These are phyloP conservation scores for Eledona agricola DNA, from an alignment of 2,888 invertebrate genomes.

Conservation along the genomic window DNA sequence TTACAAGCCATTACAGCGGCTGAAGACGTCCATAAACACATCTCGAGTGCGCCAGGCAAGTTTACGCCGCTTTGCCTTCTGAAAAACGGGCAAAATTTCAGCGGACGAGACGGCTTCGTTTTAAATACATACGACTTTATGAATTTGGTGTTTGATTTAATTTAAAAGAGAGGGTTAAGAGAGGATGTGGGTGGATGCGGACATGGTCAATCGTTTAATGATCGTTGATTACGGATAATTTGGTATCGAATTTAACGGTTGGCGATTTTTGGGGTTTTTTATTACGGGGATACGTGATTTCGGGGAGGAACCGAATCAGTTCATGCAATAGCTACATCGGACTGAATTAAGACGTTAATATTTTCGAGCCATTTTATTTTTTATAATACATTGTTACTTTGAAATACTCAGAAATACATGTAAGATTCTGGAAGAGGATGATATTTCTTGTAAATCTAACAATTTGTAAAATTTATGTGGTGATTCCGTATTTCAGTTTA, in stretches of 20 bases:
- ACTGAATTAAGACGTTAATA: slow-evolving; percentile 7
- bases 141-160: slow-evolving; percentile 46
- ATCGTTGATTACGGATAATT: slow-evolving; percentile 30
- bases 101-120: slow-evolving; percentile 32
- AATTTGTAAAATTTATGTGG: too few species aligned
- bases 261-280: slow-evolving; percentile 25
- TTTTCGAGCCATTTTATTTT: too few species aligned
- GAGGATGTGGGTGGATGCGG: slow-evolving; percentile 27
- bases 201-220: slow-evolving; percentile 12
- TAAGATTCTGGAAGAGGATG: too few species aligned
- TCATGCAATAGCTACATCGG: background rate
- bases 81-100: background rate
- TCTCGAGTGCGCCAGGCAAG: slow-evolving; percentile 41
- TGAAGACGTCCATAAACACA: slow-evolving; percentile 47
- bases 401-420: too few species aligned
- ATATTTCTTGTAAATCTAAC: too few species aligned
- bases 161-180: slow-evolving; percentile 19
- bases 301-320: slow-evolving; percentile 11
- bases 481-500: too few species aligned
- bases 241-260: slow-evolving; percentile 19
- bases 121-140: slow-evolving; percentile 43
- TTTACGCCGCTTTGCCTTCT: slow-evolving; percentile 5
- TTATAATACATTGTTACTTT: too few species aligned
- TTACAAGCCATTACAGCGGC: slow-evolving; percentile 53
- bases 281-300: slow-evolving; percentile 19